These are phyloP conservation scores for Planococcus citri DNA, from an alignment of 1,140 invertebrate species.

Conservation along the genomic window DNA sequence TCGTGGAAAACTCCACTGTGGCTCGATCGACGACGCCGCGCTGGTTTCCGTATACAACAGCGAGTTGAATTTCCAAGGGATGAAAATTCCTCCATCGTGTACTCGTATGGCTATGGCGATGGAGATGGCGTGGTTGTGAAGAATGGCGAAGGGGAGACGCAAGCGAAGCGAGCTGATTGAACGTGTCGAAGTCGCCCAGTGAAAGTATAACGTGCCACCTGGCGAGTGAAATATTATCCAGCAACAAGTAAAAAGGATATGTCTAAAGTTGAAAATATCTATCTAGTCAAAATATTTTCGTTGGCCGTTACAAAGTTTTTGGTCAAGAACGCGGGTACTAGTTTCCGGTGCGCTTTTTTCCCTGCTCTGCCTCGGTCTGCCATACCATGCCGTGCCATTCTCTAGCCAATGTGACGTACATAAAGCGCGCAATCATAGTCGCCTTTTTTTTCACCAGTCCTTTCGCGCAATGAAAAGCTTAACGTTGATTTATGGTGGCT, in stretches of 20 bases:
- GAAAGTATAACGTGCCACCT: neutral
- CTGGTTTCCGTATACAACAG: no score
- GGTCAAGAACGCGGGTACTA: neutral
- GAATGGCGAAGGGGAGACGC: no score
- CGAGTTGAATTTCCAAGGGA: no score
- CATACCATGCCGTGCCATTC: neutral
- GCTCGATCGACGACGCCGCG: no score
- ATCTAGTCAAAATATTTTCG: neutral
- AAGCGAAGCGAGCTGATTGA: no score
- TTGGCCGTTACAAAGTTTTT: neutral
- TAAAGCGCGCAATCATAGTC: neutral
- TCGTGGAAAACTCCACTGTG: no score
- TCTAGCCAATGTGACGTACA: neutral
- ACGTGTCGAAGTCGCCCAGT: no score
- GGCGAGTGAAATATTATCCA: neutral
- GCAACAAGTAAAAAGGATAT: conserved; percentile 1
- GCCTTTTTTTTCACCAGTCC: neutral
- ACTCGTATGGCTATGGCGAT: no score
- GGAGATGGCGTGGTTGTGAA: no score
- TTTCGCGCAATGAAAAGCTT: neutral
- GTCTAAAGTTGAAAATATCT: neutral
- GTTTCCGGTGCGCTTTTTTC: neutral
- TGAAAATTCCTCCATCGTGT: no score
- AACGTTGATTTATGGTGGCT: conserved; percentile 1
- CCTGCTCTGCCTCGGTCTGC: neutral